Base-by-base conservation (phyloP, 1,140 invertebrate genomes). In the Sitophilus oryzae region DNA sequence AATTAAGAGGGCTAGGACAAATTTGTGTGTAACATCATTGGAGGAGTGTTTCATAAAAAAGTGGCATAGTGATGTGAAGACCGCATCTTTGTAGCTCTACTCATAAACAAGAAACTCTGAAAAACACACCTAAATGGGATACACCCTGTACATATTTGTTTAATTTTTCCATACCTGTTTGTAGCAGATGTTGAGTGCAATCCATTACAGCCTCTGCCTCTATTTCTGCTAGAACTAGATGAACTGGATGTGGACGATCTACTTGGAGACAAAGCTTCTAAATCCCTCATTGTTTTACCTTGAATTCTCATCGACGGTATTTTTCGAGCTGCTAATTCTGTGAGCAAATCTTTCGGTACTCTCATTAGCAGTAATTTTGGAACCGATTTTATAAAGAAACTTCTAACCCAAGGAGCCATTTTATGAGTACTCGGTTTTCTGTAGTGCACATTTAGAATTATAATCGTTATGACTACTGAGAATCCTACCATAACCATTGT, bases 381-480 rank as follows among this genome's bases (percentile, higher is more conserved):
- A 11, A 95, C 74, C 42, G 82, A 79, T 59, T 88, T 82, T 63
- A 93, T 91, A 72, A 97, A 97, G 58, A 96, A 82, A 52, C 80
- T 82, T 38, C 91, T 76, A 5, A 95, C 85, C 91, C 92, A 95
- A 0, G 88, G 88, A 0, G 89, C 83, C 91, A 98, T 96, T 73
- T 90, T 89, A 72, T 99, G 96, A 0, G 96, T 99, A 60, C 93
- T 93, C 2, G 97, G 96, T 67, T 97, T 97, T 1, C 97, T 88
- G 70, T 98, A 99, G 71, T 99, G 96, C n/a, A 99, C 89, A 72
- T 99, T 99, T 19, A 99, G 77, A 64, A 99, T 95, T 51, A 96
- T 84, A 60, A 99, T 98, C 16, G 97, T 98, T 58, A 98, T 89
- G 14, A 97, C 84, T 35, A 99, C 96, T 16, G 95, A 98, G 6